These are phyloP conservation scores for Octomys mimax DNA, from an alignment of 2,797 vertebrate genomes.

Conservation along the genomic window DNA sequence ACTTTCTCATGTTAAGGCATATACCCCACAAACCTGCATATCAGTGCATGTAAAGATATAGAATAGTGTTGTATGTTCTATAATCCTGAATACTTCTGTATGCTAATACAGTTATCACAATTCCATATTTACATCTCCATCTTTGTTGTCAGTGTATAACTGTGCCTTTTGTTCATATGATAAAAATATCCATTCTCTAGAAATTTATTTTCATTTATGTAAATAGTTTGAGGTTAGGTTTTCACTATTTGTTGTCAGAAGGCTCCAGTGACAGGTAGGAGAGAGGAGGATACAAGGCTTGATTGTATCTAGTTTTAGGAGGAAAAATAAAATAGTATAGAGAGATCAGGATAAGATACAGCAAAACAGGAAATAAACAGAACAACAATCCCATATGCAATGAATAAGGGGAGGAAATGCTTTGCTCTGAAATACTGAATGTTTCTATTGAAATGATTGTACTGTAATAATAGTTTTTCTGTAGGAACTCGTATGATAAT, in stretches of 20 bases:
- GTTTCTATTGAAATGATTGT: slow-evolving; percentile 78
- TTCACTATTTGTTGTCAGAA: slow-evolving; percentile 88
- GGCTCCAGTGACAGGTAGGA: slow-evolving; percentile 85
- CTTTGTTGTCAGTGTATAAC: slow-evolving; percentile 73
- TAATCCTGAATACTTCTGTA: slow-evolving; percentile 81
- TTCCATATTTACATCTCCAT: slow-evolving; percentile 85
- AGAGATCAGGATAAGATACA: slow-evolving; percentile 84
- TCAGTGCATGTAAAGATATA: background rate
- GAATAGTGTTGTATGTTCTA: slow-evolving; percentile 61
- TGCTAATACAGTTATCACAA: slow-evolving; percentile 79
- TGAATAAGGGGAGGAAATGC: slow-evolving; percentile 82
- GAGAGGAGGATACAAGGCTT: slow-evolving; percentile 84
- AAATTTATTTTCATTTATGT: slow-evolving; percentile 89
- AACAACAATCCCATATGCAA: slow-evolving; percentile 85
- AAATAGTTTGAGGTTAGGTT: slow-evolving; percentile 89
- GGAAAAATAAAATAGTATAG: slow-evolving; percentile 85
- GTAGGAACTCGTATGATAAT: slow-evolving; percentile 83
- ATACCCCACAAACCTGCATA: slow-evolving; percentile 76
- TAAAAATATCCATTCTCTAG: slow-evolving; percentile 86
- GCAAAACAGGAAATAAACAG: slow-evolving; percentile 86
- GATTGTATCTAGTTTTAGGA: slow-evolving; percentile 87
- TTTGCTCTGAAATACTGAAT: slow-evolving; percentile 83
- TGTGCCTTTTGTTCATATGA: slow-evolving; percentile 82
- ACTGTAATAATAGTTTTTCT: slow-evolving; percentile 83
- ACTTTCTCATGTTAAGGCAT: slow-evolving; percentile 70